Conservation (phyloP, 30 jellyfish, hydroid and myxozoan species). For the Chironex yamaguchii region DNA sequence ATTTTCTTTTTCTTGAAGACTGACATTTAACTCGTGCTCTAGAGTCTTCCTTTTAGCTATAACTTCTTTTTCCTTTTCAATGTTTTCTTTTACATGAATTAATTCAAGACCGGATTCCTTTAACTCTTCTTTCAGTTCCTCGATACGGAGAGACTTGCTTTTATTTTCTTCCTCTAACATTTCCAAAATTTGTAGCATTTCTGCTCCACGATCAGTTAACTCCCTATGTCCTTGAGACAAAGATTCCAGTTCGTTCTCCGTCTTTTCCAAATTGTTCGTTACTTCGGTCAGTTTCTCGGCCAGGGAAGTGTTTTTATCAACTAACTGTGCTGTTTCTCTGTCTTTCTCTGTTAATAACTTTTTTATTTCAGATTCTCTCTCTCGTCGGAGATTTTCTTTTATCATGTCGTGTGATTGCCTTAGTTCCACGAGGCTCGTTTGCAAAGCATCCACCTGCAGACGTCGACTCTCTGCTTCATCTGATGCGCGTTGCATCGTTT, state of each 20-base stretch:
- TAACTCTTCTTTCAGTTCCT: neutral
- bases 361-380: too few relatives aligned
- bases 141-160: constrained; percentile 19
- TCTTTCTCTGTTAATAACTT: too few relatives aligned
- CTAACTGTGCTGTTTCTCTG: too few relatives aligned
- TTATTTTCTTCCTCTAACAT: constrained; percentile 41
- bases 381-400: too few relatives aligned
- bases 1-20: constrained; percentile 18
- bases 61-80: neutral
- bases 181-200: constrained; percentile 30
- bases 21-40: constrained; percentile 36
- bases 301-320: too few relatives aligned
- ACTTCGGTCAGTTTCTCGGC: too few relatives aligned
- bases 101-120: neutral
- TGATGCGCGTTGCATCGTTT: too few relatives aligned
- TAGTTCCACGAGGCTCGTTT: too few relatives aligned
- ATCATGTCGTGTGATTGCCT: too few relatives aligned
- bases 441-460: too few relatives aligned
- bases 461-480: too few relatives aligned
- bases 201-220: constrained; percentile 24
- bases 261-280: too few relatives aligned
- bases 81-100: neutral
- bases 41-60: neutral
- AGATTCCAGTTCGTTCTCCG: neutral
- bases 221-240: neutral